Conservation (phyloP, 2,797 vertebrate species). For the Odontamblyopus lacepedii region DNA sequence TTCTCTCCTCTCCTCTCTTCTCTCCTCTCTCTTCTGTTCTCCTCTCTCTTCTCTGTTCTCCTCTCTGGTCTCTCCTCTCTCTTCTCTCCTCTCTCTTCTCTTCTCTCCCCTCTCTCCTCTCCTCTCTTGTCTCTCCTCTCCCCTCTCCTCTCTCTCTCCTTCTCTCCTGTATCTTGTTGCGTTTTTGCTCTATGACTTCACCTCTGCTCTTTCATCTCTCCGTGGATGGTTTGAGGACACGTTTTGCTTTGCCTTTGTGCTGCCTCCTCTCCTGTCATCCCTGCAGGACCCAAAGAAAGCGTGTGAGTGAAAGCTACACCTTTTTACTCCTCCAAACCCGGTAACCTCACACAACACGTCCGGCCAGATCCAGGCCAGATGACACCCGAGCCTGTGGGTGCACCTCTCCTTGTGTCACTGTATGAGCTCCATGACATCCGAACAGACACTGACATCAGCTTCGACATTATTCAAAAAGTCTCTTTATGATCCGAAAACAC, state of each 20-base stretch:
- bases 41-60: too few relatives aligned
- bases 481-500: not conserved
- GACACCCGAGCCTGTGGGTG: slow-evolving; percentile 58
- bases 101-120: too few relatives aligned
- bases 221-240: slow-evolving; percentile 64
- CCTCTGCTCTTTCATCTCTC: slow-evolving; percentile 61
- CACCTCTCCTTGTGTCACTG: slow-evolving; percentile 30
- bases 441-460: not conserved
- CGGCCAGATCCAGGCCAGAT: slow-evolving; percentile 70
- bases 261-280: slow-evolving; percentile 53
- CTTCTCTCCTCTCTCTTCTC: not conserved
- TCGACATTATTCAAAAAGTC: slow-evolving; percentile 14
- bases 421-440: slow-evolving; percentile 23
- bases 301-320: slow-evolving; percentile 72
- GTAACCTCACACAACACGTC: slow-evolving; percentile 56
- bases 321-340: slow-evolving; percentile 44
- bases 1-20: too few relatives aligned
- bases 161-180: slow-evolving; percentile 18
- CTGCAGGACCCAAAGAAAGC: slow-evolving; percentile 58
- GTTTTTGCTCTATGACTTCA: slow-evolving; percentile 70
- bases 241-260: slow-evolving; percentile 63
- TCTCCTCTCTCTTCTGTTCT: too few relatives aligned
- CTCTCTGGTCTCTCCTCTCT: not conserved
- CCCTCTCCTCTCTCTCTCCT: not conserved
- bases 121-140: too few relatives aligned